Evolutionary conservation across 2,888 invertebrate species (phyloP), one percentile per base, ranked within the genome.

Genomic region (Norana najaformis): DNA sequence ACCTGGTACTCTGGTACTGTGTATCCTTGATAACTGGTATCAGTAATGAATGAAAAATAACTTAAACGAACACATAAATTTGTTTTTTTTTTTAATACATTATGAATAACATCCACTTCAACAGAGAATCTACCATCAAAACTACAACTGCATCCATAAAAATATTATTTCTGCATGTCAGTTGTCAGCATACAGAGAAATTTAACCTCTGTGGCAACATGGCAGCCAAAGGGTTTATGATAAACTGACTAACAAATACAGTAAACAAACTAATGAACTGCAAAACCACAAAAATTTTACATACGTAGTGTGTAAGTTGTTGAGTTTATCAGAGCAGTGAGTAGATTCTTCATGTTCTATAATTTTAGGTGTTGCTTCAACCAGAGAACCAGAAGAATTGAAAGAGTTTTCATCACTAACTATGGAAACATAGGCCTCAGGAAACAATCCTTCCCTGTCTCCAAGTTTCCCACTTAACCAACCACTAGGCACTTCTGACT

Each of bases 391-490:
- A 69, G 69, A 69, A n/a, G 30, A 69, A 13, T 69, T n/a, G 11
- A n/a, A n/a, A 69, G 69, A 69, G n/a, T 69, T 69, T 85, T 85
- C 85, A 36, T 85, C 18, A 85, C 6, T 85, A 4, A 16, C 37
- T 85, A 85, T 16, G 35, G 18, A 6, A 30, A 94, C 98, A 94
- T 99, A 99, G 0, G 98, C 97, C 95, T 98, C 98, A 0, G 99
- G 99, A 95, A 99, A 99, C 98, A 98, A 98, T 2, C 99, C 99
- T 93, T 97, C 97, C 0, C 98, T 97, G 92, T 98, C 97, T 36
- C 69, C 83, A 90, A 89, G 38, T n/a, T 16, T n/a, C 20, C 91
- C 91, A 36, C 53, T 89, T 93, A 97, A 95, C 95, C 99, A 99
- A n/a, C 99, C 99, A 0, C 98, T 98, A 94, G 99, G 99, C 0